Base-by-base conservation (phyloP, 2,113 vertebrate genomes). In the Charina bottae region DNA sequence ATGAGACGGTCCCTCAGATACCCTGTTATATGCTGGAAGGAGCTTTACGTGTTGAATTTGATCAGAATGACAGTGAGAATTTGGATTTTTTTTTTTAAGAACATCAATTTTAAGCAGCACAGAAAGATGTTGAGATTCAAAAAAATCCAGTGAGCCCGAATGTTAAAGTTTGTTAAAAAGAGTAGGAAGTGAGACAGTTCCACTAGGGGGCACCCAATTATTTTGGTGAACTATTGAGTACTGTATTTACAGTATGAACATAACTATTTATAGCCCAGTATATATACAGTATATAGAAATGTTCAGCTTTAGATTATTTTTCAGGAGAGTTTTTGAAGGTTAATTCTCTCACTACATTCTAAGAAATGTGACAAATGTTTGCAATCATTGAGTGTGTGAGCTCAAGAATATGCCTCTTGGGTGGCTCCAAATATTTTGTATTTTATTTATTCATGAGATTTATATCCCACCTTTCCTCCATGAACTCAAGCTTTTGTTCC, bases 181-280 rank as follows among this genome's bases (percentile, higher is more conserved):
- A 33, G 68, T 7, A 33, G 68, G 15, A 72, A 33, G 4, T 13
- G 46, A 85, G 23, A 85, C 8, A 59, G 12, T 24, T 33, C 87
- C 72, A 84, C 46, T 42, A 92, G 91, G 5, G 56, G 72, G 91
- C 87, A 24, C 42, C 21, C 33, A 37, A 83, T 60, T n/a, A 92
- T 78, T 92, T 42, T 1, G 26, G 21, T 26, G 54, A 84, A 26
- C 55, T 56, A 13, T 60, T 11, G 26, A 17, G 9, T 37, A 11
- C 10, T 37, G 21, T 64, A 53, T 46, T 28, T 72, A 33, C 33
- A 28, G 4, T 46, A 24, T 6, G 0, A 19, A 9, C 54, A 21
- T 55, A n/a, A 55, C 11, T 89, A 33, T 59, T 53, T 53, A 21
- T 58, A 59, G 37, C 6, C 37, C 13, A 60, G 23, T 53, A 53